Conservation (phyloP, 2,113 vertebrate species). For the Solea senegalensis region DNA sequence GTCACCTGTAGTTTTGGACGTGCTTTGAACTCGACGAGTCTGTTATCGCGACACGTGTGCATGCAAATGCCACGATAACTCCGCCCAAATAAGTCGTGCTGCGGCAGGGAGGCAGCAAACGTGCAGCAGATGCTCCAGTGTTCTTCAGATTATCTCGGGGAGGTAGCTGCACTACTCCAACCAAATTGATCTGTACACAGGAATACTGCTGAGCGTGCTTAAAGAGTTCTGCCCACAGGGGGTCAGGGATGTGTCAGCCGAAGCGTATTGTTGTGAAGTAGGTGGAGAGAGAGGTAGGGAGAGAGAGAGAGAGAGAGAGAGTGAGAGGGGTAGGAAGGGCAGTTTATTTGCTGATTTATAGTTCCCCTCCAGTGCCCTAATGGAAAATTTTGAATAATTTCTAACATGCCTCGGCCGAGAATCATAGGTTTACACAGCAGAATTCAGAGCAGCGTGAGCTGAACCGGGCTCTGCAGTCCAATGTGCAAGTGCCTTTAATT, state of each 20-base stretch:
- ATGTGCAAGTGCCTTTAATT: no score
- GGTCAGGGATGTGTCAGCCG: conserved; percentile 59
- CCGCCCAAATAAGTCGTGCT: conserved; percentile 56
- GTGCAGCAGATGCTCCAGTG: conserved; percentile 56
- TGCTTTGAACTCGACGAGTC: conserved; percentile 66
- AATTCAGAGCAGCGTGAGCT: conserved; percentile 18
- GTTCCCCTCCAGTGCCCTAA: conserved; percentile 56
- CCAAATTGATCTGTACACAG: conserved; percentile 62
- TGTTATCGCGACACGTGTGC: conserved; percentile 49
- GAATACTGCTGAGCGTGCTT: conserved; percentile 57
- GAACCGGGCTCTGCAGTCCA: conserved; percentile 9
- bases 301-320: not conserved
- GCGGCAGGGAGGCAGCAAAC: conserved; percentile 31
- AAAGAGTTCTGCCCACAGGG: conserved; percentile 54
- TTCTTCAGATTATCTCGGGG: conserved; percentile 53
- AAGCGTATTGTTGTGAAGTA: conserved; percentile 34
- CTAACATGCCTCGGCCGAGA: conserved; percentile 39
- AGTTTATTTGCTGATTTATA: conserved; percentile 66
- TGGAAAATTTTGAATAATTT: conserved; percentile 66
- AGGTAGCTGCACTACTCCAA: conserved; percentile 50
- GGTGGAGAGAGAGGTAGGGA: not conserved
- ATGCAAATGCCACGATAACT: conserved; percentile 42
- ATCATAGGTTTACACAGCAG: conserved; percentile 44
- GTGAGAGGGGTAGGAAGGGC: conserved; percentile 1
- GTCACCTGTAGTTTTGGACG: conserved; percentile 52